Percentiles rank a stretch among this genome's conserved stretches.
These are phyloP conservation scores for Eospalax fontanierii DNA, from an alignment of 2,797 vertebrate genomes.

Conservation along the genomic window DNA sequence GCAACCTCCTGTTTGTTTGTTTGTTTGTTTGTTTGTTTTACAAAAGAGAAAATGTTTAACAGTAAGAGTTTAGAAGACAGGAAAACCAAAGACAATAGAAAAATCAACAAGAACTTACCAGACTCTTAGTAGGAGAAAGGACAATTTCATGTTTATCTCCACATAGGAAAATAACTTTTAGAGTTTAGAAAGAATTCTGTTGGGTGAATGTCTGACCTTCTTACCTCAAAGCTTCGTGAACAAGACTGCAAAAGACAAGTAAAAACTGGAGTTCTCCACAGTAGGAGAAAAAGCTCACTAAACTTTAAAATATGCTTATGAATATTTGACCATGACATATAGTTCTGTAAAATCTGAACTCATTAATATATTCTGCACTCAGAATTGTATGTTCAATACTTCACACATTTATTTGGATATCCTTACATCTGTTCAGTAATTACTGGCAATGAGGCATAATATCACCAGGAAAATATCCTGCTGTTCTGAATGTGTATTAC, in stretches of 20 bases:
- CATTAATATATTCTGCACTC: constrained; percentile 25
- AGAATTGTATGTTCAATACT: constrained; percentile 51
- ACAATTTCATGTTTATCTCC: not conserved
- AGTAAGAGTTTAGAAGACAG: not conserved
- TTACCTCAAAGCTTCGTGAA: not conserved
- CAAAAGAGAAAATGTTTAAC: not conserved
- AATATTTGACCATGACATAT: constrained; percentile 52
- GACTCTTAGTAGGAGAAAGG: not conserved
- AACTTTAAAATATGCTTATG: constrained; percentile 64
- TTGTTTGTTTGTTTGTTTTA: too few species aligned
- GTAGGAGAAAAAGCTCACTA: not conserved
- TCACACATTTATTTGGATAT: constrained; percentile 68
- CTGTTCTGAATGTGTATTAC: constrained; percentile 51
- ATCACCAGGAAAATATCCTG: constrained; percentile 62
- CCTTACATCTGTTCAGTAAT: constrained; percentile 74
- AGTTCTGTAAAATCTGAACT: constrained; percentile 60
- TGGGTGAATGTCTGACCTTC: not conserved
- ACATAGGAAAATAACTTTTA: not conserved
- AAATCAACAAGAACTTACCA: not conserved
- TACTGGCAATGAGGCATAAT: constrained; percentile 73
- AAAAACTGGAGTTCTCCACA: constrained; percentile 6
- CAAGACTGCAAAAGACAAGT: not conserved
- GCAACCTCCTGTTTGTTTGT: not conserved
- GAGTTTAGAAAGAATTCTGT: not conserved
- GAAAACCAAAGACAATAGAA: constrained; percentile 2